Conservation (phyloP, 1,140 invertebrate genomes). For the Rhyacophila brunnea region DNA sequence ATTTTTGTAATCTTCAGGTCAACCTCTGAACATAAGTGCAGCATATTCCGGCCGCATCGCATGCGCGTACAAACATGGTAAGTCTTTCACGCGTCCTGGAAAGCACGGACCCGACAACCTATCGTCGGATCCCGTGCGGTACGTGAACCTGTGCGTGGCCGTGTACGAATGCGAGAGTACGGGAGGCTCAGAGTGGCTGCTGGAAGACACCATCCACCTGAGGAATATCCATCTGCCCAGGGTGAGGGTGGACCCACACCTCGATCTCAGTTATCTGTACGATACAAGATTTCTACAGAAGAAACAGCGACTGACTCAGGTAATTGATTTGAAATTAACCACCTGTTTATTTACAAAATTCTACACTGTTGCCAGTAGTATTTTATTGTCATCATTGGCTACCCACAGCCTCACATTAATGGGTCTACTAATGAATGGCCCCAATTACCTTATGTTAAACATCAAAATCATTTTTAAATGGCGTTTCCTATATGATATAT, state of each 20-base stretch:
- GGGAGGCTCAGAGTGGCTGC: conserved; percentile 96
- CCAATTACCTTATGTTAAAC: too few species aligned
- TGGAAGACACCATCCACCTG: conserved; percentile 94
- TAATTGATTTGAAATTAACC: conserved; percentile 40
- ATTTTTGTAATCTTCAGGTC: conserved; percentile 54
- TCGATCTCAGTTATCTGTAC: conserved; percentile 81
- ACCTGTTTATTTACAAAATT: conserved; percentile 17
- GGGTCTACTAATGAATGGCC: too few species aligned
- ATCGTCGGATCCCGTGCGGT: conserved; percentile 70
- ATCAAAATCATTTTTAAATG: too few species aligned
- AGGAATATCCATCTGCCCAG: conserved; percentile 84
- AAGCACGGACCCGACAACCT: conserved; percentile 34
- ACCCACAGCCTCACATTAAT: too few species aligned
- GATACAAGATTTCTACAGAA: conserved; percentile 79
- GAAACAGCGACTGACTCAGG: conserved; percentile 73
- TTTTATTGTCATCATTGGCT: too few species aligned
- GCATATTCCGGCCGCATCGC: conserved; percentile 96
- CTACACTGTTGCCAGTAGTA: too few species aligned
- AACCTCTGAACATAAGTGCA: conserved; percentile 90
- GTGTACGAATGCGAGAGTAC: conserved; percentile 99
- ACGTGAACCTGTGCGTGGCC: conserved; percentile 92
- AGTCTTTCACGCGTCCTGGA: conserved; percentile 74
- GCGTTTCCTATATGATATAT: too few species aligned
- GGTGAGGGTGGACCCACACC: conserved; percentile 75
- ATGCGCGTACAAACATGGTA: conserved; percentile 91